Evolutionary conservation across 2,888 invertebrate species (phyloP), one percentile per base, ranked within the genome.

Genomic region (Morpho achilles): DNA sequence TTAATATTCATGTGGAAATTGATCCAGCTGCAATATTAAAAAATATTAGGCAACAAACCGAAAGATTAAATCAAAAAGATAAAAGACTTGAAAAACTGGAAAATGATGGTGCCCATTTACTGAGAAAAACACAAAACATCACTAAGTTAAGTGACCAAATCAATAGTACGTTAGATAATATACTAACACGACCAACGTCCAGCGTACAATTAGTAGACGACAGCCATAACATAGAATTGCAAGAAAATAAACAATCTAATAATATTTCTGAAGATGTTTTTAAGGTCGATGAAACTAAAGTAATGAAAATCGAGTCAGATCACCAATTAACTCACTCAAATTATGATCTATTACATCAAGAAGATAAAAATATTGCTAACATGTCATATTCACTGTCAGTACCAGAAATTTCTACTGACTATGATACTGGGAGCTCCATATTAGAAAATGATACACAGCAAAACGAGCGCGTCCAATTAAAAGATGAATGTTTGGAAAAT

Each of bases 391-490:
- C 52, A n/a, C n/a, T 32, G 7, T 16, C n/a, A 39, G 52, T 16
- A 32, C 7, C 16, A 43, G 53, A 58, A 50, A 58, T 44, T n/a
- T 43, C 41, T 42, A 41, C 16, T 7, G 44, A 53, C 43, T 42
- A 44, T 61, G 9, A 50, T 64, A 10, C 32, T 52, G 73, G 75
- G 8, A 71, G 78, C 50, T 73, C 80, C 23, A 67, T 71, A 65
- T 68, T 82, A 39, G 72, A 68, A 61, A 82, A 76, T 47, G 71
- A 79, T 41, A 69, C 60, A 50, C 69, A 70, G 55, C 75, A 78
- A 70, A 73, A 72, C 57, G 74, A 76, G 67, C 73, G 72, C 53
- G 58, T 83, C 7, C 70, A 73, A 45, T 67, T 64, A 54, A 80
- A 75, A 64, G 79, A 82, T 44, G 68, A 73, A 63, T 76, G 71